phyloP scores from a whole-genome alignment of 2,113 vertebrate species.

The Ardeotis arabs region DNA sequence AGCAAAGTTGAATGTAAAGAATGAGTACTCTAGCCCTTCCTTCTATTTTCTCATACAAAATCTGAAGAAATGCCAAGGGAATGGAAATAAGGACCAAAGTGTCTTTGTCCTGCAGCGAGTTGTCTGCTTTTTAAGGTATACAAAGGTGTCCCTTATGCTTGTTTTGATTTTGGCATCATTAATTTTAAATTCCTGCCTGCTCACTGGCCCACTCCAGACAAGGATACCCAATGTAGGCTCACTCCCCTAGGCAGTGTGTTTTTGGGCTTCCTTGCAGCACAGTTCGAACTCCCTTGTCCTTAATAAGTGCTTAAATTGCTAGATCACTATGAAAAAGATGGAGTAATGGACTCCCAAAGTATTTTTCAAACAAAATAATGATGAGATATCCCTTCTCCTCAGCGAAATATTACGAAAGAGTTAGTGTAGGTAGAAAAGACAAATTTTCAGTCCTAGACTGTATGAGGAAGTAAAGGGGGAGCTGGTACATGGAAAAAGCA shows the following conservation, averaged over 20 bases:
- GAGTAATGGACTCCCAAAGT: neutral
- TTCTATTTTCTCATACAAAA: neutral
- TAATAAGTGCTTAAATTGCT: neutral
- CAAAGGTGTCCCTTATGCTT: neutral
- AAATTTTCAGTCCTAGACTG: neutral
- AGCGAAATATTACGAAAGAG: neutral
- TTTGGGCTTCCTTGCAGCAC: neutral
- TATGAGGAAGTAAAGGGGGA: neutral
- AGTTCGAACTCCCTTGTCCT: neutral
- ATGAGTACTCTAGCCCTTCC: neutral
- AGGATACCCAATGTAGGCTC: neutral
- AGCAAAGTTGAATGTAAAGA: neutral
- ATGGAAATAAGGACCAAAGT: neutral
- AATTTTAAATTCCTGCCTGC: neutral
- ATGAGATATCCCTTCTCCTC: neutral
- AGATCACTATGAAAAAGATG: neutral
- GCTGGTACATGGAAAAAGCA: neutral
- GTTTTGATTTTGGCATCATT: neutral
- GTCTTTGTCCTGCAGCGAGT: neutral
- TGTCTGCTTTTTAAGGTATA: neutral
- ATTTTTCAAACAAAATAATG: neutral
- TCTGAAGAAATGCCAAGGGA: neutral
- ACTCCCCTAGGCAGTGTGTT: rapidly evolving
- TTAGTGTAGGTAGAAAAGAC: neutral
- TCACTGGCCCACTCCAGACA: neutral